Percentiles rank a stretch among this genome's conserved stretches.
Conservation (phyloP, 2,888 invertebrate genomes). For the Patella depressa region DNA sequence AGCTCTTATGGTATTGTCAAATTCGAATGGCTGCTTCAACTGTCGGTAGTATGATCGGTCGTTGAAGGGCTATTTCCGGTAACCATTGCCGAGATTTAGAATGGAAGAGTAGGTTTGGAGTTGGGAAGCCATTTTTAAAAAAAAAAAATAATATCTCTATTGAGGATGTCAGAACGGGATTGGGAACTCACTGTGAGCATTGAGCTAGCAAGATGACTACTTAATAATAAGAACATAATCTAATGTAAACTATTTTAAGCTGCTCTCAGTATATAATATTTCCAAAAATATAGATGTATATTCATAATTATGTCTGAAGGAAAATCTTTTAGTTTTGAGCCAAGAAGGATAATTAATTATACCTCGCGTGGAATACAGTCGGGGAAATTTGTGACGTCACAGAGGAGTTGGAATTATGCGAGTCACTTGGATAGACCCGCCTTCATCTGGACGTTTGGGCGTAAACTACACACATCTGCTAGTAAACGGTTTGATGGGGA, state of each 20-base stretch:
- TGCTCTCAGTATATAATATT: neutral
- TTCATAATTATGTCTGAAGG: no score
- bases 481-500: constrained; percentile 13
- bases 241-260: no score
- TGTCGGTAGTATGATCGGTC: neutral
- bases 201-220: neutral
- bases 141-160: neutral
- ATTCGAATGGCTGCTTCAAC: neutral
- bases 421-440: neutral
- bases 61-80: neutral
- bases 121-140: neutral
- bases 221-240: neutral
- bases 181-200: neutral
- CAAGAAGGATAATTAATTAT: neutral
- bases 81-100: neutral
- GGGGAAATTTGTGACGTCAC: neutral
- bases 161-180: neutral
- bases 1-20: no score
- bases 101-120: neutral
- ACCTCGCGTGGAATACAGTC: neutral
- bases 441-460: neutral
- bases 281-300: neutral
- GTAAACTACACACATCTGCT: neutral
- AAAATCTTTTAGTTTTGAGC: no score
- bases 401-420: neutral